Conservation (phyloP, 2,797 vertebrate species). For the Podargus strigoides region DNA sequence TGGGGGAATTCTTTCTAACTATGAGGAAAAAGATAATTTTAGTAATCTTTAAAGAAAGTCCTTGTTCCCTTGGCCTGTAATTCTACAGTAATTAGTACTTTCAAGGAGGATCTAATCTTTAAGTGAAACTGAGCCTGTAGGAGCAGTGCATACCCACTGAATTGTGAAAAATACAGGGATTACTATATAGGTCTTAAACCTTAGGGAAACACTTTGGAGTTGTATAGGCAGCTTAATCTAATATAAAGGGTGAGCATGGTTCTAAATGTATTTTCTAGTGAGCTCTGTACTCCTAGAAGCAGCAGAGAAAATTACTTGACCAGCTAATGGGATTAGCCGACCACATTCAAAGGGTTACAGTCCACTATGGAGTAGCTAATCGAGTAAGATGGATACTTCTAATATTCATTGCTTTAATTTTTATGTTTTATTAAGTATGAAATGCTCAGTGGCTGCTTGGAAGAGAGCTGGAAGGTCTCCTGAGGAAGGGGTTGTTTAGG, state of each 20-base stretch:
- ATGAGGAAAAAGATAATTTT: not conserved
- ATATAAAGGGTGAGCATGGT: constrained; percentile 27
- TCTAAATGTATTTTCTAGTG: constrained; percentile 36
- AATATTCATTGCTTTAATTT: constrained; percentile 62
- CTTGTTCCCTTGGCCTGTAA: not conserved
- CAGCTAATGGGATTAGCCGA: constrained; percentile 48
- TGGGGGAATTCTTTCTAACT: not conserved
- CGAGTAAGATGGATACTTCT: constrained; percentile 45
- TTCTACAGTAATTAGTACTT: not conserved
- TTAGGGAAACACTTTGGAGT: constrained; percentile 7
- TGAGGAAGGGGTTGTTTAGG: constrained; percentile 1
- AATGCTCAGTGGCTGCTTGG: not conserved
- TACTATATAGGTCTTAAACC: constrained; percentile 19
- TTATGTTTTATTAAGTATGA: constrained; percentile 42
- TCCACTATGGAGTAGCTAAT: constrained; percentile 10
- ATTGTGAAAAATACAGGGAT: constrained; percentile 13
- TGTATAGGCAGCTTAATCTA: constrained; percentile 35
- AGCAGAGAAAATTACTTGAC: constrained; percentile 49
- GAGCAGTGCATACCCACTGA: not conserved
- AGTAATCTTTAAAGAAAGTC: not conserved
- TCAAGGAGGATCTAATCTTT: not conserved
- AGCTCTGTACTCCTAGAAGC: constrained; percentile 31
- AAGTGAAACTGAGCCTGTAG: not conserved
- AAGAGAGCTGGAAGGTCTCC: constrained; percentile 2
- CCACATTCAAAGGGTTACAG: constrained; percentile 27